Percentiles rank a stretch among this genome's conserved stretches.
Conservation (phyloP, 2,797 vertebrate species). For the Sebastiscus albofasciatus region DNA sequence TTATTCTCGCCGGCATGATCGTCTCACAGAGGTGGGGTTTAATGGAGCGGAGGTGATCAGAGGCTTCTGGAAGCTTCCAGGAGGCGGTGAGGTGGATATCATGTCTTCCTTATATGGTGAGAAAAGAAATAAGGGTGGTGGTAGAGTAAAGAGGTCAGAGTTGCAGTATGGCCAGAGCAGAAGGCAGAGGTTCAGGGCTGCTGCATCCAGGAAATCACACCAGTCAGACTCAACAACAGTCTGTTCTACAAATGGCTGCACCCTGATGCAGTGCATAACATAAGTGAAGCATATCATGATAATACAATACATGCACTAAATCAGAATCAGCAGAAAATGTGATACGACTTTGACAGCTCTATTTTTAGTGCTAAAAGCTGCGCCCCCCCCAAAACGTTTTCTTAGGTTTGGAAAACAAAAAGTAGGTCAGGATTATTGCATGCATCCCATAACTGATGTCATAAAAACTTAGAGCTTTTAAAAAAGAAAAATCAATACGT, state of each 20-base stretch:
- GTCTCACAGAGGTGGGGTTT: constrained; percentile 39
- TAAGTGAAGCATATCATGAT: neutral
- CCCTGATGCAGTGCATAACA: neutral
- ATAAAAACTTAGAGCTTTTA: neutral
- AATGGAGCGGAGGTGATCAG: constrained; percentile 63
- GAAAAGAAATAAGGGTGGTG: neutral
- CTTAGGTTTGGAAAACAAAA: neutral
- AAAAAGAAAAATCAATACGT: neutral
- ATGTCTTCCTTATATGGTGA: neutral
- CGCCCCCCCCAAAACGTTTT: neutral
- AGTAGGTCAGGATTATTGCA: neutral
- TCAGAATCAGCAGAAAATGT: neutral
- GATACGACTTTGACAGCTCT: neutral
- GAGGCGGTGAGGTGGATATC: constrained; percentile 21
- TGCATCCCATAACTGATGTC: neutral
- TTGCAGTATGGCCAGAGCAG: neutral
- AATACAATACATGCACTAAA: neutral
- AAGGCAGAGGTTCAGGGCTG: neutral
- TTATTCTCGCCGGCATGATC: constrained; percentile 33
- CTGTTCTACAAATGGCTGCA: neutral
- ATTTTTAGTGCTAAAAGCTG: neutral
- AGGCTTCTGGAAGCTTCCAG: constrained; percentile 56
- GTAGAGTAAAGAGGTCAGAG: constrained; percentile 12
- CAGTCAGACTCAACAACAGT: neutral
- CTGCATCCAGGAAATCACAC: constrained; percentile 2